Evolutionary conservation across 2,113 vertebrate genomes (phyloP).

Genomic region (Morphnarchus princeps): DNA sequence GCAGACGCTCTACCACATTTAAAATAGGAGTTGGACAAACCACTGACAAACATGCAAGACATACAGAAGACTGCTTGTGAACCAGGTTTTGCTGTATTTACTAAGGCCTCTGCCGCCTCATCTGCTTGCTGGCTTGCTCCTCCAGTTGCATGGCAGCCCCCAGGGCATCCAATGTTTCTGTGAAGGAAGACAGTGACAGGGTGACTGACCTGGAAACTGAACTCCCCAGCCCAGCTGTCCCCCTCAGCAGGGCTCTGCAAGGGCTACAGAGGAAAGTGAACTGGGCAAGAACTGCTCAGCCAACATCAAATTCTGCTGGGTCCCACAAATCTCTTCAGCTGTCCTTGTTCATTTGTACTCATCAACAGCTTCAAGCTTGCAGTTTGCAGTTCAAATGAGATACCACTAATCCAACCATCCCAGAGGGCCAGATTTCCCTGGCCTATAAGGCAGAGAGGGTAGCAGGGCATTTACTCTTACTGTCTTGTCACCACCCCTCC

Average conservation of each 20-base stretch:
- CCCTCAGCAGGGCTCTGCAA: background rate
- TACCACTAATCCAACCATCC: background rate
- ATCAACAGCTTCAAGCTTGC: background rate
- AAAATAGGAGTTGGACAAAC: background rate
- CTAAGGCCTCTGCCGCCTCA: slow-evolving; percentile 55
- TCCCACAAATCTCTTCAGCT: background rate
- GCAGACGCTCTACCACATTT: background rate
- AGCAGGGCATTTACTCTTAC: background rate
- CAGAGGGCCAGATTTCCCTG: background rate
- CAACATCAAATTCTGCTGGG: background rate
- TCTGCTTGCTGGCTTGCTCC: slow-evolving; percentile 77
- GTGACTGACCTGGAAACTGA: background rate
- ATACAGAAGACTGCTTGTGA: background rate
- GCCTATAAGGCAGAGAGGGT: background rate
- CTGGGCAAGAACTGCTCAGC: background rate
- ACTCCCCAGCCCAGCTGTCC: background rate
- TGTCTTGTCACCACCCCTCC: background rate
- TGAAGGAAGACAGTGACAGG: background rate
- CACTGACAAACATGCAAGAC: background rate
- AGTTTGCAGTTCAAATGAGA: background rate
- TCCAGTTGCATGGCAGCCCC: slow-evolving; percentile 73
- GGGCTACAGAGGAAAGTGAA: background rate
- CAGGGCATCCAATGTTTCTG: slow-evolving; percentile 70
- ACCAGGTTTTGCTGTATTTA: slow-evolving; percentile 30
- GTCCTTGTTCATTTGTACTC: background rate